Evolutionary conservation across 1,140 invertebrate genomes (phyloP).

Genomic region (Procambarus virginalis): DNA sequence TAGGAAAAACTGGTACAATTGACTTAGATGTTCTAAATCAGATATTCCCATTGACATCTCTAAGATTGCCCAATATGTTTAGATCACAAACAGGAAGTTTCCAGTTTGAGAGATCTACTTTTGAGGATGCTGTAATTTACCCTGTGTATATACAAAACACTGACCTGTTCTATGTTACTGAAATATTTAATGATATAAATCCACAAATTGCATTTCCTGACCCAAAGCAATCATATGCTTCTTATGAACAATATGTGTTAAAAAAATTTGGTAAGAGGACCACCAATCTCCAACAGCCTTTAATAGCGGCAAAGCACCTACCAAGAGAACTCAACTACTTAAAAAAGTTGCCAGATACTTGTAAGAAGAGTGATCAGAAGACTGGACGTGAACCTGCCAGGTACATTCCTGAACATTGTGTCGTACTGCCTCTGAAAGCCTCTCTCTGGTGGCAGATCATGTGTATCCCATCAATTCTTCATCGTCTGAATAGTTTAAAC

Average conservation of each 20-base stretch:
- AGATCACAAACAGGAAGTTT: neutral
- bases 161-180: constrained; percentile 35
- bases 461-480: constrained; percentile 64
- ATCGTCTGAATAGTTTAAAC: constrained; percentile 65
- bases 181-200: constrained; percentile 44
- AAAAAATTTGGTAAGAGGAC: constrained; percentile 18
- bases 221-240: neutral
- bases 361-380: neutral
- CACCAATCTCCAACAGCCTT: constrained; percentile 41
- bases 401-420: constrained; percentile 66
- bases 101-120: constrained; percentile 39
- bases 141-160: constrained; percentile 34
- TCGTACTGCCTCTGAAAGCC: constrained; percentile 56
- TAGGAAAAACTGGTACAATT: neutral
- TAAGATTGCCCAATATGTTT: neutral
- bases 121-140: constrained; percentile 52
- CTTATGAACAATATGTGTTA: constrained; percentile 47
- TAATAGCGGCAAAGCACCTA: constrained; percentile 57
- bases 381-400: constrained; percentile 15
- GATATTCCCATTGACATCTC: neutral
- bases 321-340: constrained; percentile 60
- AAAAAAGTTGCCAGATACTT: neutral
- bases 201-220: constrained; percentile 34
- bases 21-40: neutral
- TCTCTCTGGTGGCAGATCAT: constrained; percentile 65